These are phyloP conservation scores for Eupithecia abbreviata DNA, from an alignment of 2,888 invertebrate genomes.

Conservation along the genomic window DNA sequence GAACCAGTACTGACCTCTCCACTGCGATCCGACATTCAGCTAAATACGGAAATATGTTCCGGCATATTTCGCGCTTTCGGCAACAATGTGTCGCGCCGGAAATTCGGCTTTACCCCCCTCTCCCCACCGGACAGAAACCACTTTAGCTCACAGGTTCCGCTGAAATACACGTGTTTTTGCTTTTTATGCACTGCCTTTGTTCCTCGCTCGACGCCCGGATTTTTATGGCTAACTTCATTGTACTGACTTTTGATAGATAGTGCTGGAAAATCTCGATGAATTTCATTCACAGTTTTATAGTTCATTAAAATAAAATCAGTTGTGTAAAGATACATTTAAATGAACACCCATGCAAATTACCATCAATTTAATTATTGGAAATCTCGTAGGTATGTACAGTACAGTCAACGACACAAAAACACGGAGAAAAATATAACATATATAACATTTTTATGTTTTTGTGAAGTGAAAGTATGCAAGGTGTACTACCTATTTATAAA, in stretches of 20 bases:
- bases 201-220: constrained; percentile 17
- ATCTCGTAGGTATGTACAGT: not conserved
- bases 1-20: not conserved
- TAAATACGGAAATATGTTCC: constrained; percentile 49
- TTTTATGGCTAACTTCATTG: constrained; percentile 31
- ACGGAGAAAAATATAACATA: not conserved
- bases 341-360: not conserved
- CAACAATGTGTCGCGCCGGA: constrained; percentile 37
- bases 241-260: constrained; percentile 22
- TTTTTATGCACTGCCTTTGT: constrained; percentile 33
- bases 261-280: not conserved
- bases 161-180: constrained; percentile 32
- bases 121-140: constrained; percentile 27
- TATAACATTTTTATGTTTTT: not conserved
- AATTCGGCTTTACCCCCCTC: constrained; percentile 22
- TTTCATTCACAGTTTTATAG: not conserved
- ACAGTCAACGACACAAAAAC: not conserved
- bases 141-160: constrained; percentile 25
- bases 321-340: not conserved
- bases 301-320: not conserved
- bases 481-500: no score
- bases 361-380: not conserved
- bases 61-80: constrained; percentile 30
- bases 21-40: constrained; percentile 35
- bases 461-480: no score